These are phyloP conservation scores for Zaprionus taronus DNA, from an alignment of 1,140 invertebrate species.

Conservation along the genomic window DNA sequence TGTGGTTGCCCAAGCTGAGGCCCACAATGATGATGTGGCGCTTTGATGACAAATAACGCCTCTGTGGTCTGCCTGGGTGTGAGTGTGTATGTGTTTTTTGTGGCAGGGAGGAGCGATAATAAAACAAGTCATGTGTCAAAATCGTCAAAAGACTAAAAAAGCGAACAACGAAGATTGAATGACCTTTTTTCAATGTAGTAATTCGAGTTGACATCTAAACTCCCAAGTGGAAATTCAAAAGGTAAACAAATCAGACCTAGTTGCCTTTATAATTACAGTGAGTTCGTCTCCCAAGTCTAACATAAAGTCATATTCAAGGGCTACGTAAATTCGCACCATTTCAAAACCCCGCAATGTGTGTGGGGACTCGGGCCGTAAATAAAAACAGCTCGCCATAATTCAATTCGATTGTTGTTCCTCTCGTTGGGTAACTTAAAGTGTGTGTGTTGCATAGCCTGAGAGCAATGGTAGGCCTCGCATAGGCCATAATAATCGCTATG, in stretches of 20 bases:
- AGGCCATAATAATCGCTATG: conserved; percentile 60
- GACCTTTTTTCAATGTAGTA: conserved; percentile 5
- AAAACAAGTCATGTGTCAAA: conserved; percentile 60
- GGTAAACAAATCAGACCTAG: no score
- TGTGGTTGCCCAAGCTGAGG: conserved; percentile 25
- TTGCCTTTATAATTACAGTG: no score
- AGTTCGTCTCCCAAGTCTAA: neutral
- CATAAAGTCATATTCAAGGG: neutral
- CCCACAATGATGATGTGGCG: conserved; percentile 48
- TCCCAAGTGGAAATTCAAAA: no score
- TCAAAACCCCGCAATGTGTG: conserved; percentile 7
- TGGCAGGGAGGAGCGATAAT: conserved; percentile 36
- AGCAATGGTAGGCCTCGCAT: conserved; percentile 28
- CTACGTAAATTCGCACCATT: conserved; percentile 20
- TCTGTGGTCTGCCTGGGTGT: conserved; percentile 28
- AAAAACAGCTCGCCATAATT: conserved; percentile 49
- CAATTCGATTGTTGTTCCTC: conserved; percentile 30
- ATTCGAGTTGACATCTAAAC: neutral
- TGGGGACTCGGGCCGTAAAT: conserved; percentile 24
- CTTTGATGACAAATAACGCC: conserved; percentile 66
- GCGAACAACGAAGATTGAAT: conserved; percentile 35
- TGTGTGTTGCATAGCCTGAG: conserved; percentile 20
- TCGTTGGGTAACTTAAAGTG: conserved; percentile 30
- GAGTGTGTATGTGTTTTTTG: conserved; percentile 2
- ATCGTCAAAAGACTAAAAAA: conserved; percentile 8